A percentile compares a stretch with the other conserved stretches of the same genome.
Evolutionary conservation across 2,113 vertebrate genomes (phyloP).

Genomic region (Phylloscopus trochilus): DNA sequence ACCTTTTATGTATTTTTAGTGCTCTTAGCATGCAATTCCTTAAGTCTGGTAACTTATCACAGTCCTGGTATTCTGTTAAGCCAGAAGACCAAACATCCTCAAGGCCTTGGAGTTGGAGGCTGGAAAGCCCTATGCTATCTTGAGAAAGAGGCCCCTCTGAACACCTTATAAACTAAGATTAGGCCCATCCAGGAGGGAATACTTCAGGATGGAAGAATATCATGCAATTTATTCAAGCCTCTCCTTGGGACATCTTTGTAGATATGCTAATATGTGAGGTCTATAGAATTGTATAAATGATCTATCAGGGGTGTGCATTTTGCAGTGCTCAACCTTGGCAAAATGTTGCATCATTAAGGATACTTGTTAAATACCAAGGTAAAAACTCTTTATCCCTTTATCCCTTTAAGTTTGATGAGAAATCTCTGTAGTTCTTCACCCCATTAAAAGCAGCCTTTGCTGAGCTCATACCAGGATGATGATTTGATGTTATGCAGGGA

Average conservation of each 20-base stretch:
- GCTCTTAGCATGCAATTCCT: background rate
- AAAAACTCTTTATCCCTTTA: too few relatives aligned
- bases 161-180: too few relatives aligned
- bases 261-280: background rate
- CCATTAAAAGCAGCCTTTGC: background rate
- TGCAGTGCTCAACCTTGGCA: background rate
- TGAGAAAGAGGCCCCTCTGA: background rate
- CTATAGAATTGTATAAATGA: accelerated
- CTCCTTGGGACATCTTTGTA: background rate
- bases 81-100: background rate
- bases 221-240: background rate
- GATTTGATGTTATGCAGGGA: background rate
- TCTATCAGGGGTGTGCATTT: background rate
- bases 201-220: background rate
- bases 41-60: too few relatives aligned
- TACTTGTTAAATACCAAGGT: background rate
- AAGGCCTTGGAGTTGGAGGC: background rate
- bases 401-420: background rate
- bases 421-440: background rate
- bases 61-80: background rate
- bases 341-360: background rate
- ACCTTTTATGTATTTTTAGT: background rate
- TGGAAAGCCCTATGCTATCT: background rate
- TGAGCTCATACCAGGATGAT: background rate
- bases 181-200: background rate